A percentile compares a stretch with the other conserved stretches of the same genome.
phyloP scores from a whole-genome alignment of 2,888 invertebrate genomes.

The Mongoloraphidia duomilia region DNA sequence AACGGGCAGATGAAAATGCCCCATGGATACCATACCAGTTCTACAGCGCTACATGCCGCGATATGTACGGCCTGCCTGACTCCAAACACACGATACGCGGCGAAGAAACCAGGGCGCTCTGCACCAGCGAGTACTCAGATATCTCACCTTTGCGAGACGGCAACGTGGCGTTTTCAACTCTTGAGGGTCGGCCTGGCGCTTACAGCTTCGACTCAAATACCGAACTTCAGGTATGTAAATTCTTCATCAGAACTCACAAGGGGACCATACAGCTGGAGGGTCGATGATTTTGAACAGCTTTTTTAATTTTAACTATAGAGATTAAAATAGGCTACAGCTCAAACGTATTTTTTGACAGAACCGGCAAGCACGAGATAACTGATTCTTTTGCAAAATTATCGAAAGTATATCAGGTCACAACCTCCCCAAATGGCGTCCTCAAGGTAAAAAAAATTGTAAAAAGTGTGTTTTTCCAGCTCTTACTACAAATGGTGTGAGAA shows the following conservation, averaged over 20 bases:
- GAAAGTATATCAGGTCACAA: no score
- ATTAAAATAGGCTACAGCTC: no score
- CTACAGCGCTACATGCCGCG: slow-evolving; percentile 85
- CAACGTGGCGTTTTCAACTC: slow-evolving; percentile 86
- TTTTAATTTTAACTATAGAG: no score
- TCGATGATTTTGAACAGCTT: no score
- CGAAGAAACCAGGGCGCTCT: slow-evolving; percentile 85
- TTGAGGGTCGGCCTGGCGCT: slow-evolving; percentile 88
- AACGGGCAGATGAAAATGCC: slow-evolving; percentile 61
- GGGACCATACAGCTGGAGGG: no score
- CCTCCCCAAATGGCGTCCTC: no score
- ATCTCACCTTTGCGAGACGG: slow-evolving; percentile 91
- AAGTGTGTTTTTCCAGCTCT: no score
- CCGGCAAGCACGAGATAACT: no score
- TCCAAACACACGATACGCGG: slow-evolving; percentile 52
- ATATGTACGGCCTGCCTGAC: slow-evolving; percentile 78
- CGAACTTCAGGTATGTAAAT: slow-evolving; percentile 62
- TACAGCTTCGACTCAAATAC: slow-evolving; percentile 81
- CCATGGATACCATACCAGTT: slow-evolving; percentile 83
- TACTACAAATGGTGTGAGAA: no score
- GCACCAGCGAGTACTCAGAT: slow-evolving; percentile 95
- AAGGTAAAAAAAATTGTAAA: no score
- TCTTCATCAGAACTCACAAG: not conserved
- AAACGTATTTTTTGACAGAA: no score
- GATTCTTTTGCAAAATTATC: no score